Percentiles rank a stretch among this genome's conserved stretches.
These are phyloP conservation scores for Phycodurus eques DNA, from an alignment of 2,113 vertebrate species.

Conservation along the genomic window DNA sequence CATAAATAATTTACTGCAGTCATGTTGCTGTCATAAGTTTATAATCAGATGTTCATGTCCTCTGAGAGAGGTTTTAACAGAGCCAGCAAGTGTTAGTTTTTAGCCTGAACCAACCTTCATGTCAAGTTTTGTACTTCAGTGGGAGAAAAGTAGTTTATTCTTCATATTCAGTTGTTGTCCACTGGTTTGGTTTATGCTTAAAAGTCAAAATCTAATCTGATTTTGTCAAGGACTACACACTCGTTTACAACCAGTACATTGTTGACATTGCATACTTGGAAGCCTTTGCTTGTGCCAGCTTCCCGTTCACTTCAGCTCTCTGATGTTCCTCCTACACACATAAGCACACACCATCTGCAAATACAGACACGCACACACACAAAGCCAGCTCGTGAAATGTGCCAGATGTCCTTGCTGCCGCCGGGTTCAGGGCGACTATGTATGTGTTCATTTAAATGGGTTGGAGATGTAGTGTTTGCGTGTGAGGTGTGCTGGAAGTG, in stretches of 20 bases:
- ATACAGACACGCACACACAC: constrained; percentile 28
- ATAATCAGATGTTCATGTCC: constrained; percentile 54
- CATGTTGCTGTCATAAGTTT: constrained; percentile 55
- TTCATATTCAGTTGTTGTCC: constrained; percentile 18
- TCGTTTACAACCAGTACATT: constrained; percentile 9
- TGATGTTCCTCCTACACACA: constrained; percentile 30
- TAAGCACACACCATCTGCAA: constrained; percentile 15
- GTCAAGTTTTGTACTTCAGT: constrained; percentile 15
- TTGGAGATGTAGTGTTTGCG: constrained; percentile 14
- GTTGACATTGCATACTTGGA: constrained; percentile 43
- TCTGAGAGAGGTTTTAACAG: constrained; percentile 39
- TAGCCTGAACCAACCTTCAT: constrained; percentile 10
- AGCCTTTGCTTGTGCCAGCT: constrained; percentile 40
- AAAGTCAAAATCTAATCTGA: neutral
- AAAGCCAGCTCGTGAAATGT: constrained; percentile 56
- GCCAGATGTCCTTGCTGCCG: constrained; percentile 63
- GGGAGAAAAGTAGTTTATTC: neutral
- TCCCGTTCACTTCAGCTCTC: constrained; percentile 42
- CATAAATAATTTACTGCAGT: constrained; percentile 33
- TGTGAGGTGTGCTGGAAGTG: constrained; percentile 18
- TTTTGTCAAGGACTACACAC: constrained; percentile 1
- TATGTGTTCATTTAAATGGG: constrained; percentile 28
- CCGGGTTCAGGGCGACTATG: constrained; percentile 36
- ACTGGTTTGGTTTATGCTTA: neutral
- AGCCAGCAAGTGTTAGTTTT: constrained; percentile 19